A percentile compares a stretch with the other conserved stretches of the same genome.
Evolutionary conservation across 2,888 invertebrate genomes (phyloP).

Genomic region (Troglohyphantes excavatus): DNA sequence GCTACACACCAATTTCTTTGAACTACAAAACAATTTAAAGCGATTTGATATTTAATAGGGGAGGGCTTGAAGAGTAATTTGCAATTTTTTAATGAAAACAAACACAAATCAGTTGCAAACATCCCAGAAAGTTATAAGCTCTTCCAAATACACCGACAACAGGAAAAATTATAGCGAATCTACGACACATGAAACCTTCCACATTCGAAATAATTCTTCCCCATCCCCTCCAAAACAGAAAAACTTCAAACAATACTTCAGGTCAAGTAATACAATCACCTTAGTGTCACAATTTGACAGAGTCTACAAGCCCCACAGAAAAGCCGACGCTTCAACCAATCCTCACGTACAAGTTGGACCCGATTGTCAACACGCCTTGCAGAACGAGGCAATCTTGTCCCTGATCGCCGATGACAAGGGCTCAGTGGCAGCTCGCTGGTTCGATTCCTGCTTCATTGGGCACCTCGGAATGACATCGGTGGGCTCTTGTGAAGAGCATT

Average conservation of each 20-base stretch:
- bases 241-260: neutral
- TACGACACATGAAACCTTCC: neutral
- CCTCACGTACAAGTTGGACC: conserved; percentile 13
- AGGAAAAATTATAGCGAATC: no score
- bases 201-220: neutral
- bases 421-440: conserved; percentile 3
- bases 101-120: no score
- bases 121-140: no score
- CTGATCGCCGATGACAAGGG: conserved; percentile 32
- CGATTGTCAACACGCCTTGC: conserved; percentile 15
- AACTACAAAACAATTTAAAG: no score
- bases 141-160: no score
- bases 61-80: no score
- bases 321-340: neutral
- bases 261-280: neutral
- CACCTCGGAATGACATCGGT: conserved; percentile 66
- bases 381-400: conserved; percentile 23
- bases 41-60: no score
- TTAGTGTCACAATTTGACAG: neutral
- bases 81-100: no score
- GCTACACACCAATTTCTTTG: no score
- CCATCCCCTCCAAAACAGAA: neutral
- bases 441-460: conserved; percentile 68
- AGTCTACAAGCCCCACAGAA: neutral
- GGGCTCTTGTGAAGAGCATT: conserved; percentile 44